These are phyloP conservation scores for Antrozous pallidus DNA, from an alignment of 2,797 vertebrate species.

Conservation along the genomic window DNA sequence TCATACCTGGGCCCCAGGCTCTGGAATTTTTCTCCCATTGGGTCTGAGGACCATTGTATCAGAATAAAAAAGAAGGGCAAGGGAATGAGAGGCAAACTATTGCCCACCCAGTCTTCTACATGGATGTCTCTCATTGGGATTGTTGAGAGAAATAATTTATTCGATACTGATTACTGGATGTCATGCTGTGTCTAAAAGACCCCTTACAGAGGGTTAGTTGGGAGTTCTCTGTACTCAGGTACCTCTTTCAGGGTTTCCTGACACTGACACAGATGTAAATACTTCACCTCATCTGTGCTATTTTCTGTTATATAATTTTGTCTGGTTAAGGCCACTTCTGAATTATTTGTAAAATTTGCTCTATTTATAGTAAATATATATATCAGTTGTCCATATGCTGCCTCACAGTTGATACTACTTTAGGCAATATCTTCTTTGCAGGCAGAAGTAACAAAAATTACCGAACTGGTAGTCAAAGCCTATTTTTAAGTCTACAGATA, in stretches of 20 bases:
- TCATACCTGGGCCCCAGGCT: neutral
- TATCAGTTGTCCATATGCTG: neutral
- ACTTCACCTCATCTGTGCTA: neutral
- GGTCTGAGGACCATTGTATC: neutral
- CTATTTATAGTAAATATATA: constrained; percentile 67
- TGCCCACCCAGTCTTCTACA: too few relatives aligned
- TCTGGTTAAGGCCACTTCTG: neutral
- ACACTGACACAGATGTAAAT: neutral
- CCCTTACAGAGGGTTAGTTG: neutral
- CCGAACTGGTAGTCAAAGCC: neutral
- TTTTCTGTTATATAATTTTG: constrained; percentile 57
- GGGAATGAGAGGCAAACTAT: neutral
- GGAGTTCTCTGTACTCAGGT: constrained; percentile 14
- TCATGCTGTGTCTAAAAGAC: neutral
- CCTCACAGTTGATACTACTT: neutral
- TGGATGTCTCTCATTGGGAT: neutral
- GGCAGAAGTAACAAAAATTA: neutral
- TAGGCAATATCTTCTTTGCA: neutral
- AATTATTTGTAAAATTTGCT: constrained; percentile 57
- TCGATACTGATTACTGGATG: neutral
- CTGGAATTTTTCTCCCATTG: neutral
- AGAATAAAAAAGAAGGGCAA: neutral
- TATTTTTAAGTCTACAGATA: neutral
- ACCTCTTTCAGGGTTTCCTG: neutral
- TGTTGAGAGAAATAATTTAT: neutral